Evolutionary conservation across 2,888 invertebrate genomes (phyloP), one percentile per base, ranked within the genome.

Genomic region (Tupiocoris notatus): DNA sequence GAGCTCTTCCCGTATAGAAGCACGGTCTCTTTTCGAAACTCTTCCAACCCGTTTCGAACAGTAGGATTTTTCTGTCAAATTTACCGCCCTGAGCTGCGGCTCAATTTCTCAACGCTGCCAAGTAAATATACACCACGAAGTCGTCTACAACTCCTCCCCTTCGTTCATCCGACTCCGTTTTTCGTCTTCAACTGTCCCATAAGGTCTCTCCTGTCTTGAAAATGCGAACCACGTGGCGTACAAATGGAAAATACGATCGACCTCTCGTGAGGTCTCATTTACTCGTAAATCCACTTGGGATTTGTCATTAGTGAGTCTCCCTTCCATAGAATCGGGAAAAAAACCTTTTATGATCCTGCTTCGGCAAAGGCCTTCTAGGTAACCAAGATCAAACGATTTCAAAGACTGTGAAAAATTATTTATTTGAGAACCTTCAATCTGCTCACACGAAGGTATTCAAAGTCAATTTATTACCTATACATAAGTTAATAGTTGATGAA

Each of bases 21-120:
- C 9, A n/a, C 63, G n/a, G 39, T 39, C 39, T 39, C 39, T 39
- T 39, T 39, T 39, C 39, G 39, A 39, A 39, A 7, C n/a, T n/a
- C n/a, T n/a, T n/a, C n/a, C n/a, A n/a, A n/a, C 39, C 39, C 6
- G 39, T 7, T 39, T 39, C 39, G 39, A 39, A 39, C 39, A 3
- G 39, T 16, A 12, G 17, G 64, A 64, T 17, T 67, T 54, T 22
- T 21, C 67, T 67, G 67, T 67, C 67, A 67, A 67, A 67, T 67
- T 67, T 67, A 67, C 67, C 56, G 67, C 57, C 20, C 57, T 17
- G 57, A 18, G 21, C 67, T 54, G 21, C 6, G 39, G 22, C 22
- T 67, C 67, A 67, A 67, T 67, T 67, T 67, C 67, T 67, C 67
- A 67, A 57, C 67, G 56, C 39, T 67, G 21, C 57, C 20, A 12